These are phyloP conservation scores for Eretmocerus hayati DNA, from an alignment of 2,888 invertebrate species.

Conservation along the genomic window DNA sequence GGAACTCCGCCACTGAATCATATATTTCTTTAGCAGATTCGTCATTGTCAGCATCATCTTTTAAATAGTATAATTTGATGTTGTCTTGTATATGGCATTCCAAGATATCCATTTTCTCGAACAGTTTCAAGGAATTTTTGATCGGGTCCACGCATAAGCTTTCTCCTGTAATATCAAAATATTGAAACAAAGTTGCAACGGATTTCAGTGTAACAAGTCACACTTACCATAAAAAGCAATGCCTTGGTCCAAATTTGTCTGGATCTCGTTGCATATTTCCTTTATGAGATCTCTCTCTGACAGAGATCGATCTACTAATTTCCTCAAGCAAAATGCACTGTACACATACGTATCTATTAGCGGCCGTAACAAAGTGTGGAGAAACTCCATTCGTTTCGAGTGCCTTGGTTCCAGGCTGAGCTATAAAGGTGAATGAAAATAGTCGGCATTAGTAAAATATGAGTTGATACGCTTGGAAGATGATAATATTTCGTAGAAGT, in stretches of 20 bases:
- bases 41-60: slow-evolving; percentile 38
- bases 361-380: slow-evolving; percentile 59
- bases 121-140: slow-evolving; percentile 73
- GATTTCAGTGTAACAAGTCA: too few relatives aligned
- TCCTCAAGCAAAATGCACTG: slow-evolving; percentile 56
- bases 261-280: slow-evolving; percentile 60
- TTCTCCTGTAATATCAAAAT: slow-evolving; percentile 57
- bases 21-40: slow-evolving; percentile 33
- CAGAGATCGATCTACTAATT: slow-evolving; percentile 52
- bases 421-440: slow-evolving; percentile 26
- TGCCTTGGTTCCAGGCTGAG: slow-evolving; percentile 37
- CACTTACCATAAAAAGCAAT: slow-evolving; percentile 58
- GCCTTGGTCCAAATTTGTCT: slow-evolving; percentile 55
- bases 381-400: slow-evolving; percentile 49
- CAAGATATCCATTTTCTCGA: slow-evolving; percentile 74
- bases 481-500: background rate
- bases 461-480: background rate
- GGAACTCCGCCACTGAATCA: slow-evolving; percentile 36
- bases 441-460: background rate
- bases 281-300: slow-evolving; percentile 63
- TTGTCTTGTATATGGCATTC: slow-evolving; percentile 49
- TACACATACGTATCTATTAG: slow-evolving; percentile 68
- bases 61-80: slow-evolving; percentile 38
- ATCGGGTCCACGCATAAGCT: slow-evolving; percentile 82
- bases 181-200: too few relatives aligned